Base-by-base conservation (phyloP, 1,140 invertebrate species). In the Campoletis sonorensis region DNA sequence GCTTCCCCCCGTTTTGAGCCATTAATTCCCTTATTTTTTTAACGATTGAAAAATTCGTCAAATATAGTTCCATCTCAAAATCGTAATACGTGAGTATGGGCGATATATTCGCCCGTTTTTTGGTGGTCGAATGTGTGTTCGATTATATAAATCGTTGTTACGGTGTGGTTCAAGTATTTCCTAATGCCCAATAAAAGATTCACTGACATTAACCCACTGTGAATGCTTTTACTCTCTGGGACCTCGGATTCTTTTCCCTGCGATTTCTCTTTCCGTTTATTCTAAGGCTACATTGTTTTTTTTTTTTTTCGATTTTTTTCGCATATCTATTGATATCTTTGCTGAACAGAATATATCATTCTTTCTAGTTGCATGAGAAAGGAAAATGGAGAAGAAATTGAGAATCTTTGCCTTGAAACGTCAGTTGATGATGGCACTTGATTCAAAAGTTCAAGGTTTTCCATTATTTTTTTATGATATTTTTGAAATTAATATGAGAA, bases 141-240 rank as follows among this genome's bases (percentile, higher is more conserved):
- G 49, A 82, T 85, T 86, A 84, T 78, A 84, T 85, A 84, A 84
- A 85, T 76, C 26, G 68, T 67, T 81, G 80, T 23, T 15, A 15
- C 64, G 8, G 68, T 84, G 61, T 13, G 23, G 26, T 27, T n/a
- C n/a, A n/a, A 18, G 51, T 7, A 64, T 64, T 64, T 64, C 61
- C 10, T 27, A 64, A 64, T 26, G 8, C 11, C 23, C 27, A 15
- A 64, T 26, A 64, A 64, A 64, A 26, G 61, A 26, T 26, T 64
- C 61, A 64, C 21, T 27, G 0, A 27, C 27, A 23, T 61, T 23
- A 23, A 21, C 16, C 58, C 21, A 61, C 58, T 61, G 23, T n/a
- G 58, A 23, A 21, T 61, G 4, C 58, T 23, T 21, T 61, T 61
- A 61, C 58, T 8, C 61, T 10, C 26, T 0, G 10, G 1, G 4